These are phyloP conservation scores for Crenuchus spilurus DNA, from an alignment of 2,797 vertebrate genomes.

Conservation along the genomic window DNA sequence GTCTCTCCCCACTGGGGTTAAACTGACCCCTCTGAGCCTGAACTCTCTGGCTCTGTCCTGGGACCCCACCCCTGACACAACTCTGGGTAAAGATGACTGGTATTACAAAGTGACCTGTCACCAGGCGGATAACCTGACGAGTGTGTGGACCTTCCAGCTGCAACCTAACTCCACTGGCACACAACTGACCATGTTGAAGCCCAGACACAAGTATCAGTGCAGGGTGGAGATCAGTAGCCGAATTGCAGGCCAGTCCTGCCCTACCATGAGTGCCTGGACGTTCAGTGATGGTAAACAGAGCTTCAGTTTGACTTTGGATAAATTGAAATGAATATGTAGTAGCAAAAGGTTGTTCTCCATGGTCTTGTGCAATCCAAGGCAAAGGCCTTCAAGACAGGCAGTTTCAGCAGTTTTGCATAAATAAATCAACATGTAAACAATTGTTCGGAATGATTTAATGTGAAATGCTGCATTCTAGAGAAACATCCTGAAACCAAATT, in stretches of 20 bases:
- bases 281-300: slow-evolving; percentile 79
- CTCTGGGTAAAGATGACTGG: slow-evolving; percentile 75
- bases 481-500: too few species aligned
- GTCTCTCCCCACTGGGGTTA: slow-evolving; percentile 79
- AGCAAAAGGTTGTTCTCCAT: too few species aligned
- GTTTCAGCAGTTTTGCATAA: too few species aligned
- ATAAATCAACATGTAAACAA: too few species aligned
- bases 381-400: too few species aligned
- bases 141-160: slow-evolving; percentile 65
- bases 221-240: slow-evolving; percentile 78
- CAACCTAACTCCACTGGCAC: slow-evolving; percentile 75
- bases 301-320: not conserved
- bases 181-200: slow-evolving; percentile 73
- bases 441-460: too few species aligned
- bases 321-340: too few species aligned
- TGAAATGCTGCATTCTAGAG: too few species aligned
- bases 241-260: slow-evolving; percentile 78
- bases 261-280: slow-evolving; percentile 81
- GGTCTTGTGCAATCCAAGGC: too few species aligned
- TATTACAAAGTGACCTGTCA: slow-evolving; percentile 78
- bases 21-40: slow-evolving; percentile 77
- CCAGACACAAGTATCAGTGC: slow-evolving; percentile 82
- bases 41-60: slow-evolving; percentile 81
- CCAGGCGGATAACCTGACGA: slow-evolving; percentile 58
- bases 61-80: slow-evolving; percentile 71